phyloP scores from a whole-genome alignment of 2,113 vertebrate genomes.

The Leptobrachium leishanense region DNA sequence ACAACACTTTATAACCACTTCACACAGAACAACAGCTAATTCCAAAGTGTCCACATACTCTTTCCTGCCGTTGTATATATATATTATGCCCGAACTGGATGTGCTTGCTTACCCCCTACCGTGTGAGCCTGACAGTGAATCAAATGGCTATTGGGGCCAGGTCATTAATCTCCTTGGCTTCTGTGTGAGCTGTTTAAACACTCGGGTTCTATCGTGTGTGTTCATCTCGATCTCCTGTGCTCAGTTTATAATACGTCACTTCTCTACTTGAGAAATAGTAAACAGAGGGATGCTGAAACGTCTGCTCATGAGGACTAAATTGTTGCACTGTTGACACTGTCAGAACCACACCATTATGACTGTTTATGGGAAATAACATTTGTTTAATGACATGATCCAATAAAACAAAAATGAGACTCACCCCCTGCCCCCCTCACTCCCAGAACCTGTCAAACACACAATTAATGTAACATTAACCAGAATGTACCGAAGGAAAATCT shows the following conservation, averaged over 20 bases:
- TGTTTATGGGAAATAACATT: slow-evolving; percentile 23
- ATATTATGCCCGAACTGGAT: too few relatives aligned
- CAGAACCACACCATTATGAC: not conserved
- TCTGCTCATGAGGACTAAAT: not conserved
- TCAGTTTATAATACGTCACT: slow-evolving; percentile 40
- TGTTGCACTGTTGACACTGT: not conserved
- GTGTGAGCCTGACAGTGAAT: too few relatives aligned
- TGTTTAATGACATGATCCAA: slow-evolving; percentile 17
- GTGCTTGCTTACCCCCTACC: too few relatives aligned
- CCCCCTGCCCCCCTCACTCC: not conserved
- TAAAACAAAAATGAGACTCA: slow-evolving; percentile 18
- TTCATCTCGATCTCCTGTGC: slow-evolving; percentile 24
- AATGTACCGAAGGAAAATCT: not conserved
- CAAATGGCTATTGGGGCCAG: too few relatives aligned
- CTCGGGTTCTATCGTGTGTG: not conserved
- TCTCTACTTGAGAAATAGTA: slow-evolving; percentile 26
- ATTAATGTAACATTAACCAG: slow-evolving; percentile 28
- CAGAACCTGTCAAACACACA: slow-evolving; percentile 2
- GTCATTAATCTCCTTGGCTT: slow-evolving; percentile 7
- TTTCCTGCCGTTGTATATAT: too few relatives aligned
- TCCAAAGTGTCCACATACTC: too few relatives aligned
- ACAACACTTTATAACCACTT: too few relatives aligned
- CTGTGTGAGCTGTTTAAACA: slow-evolving; percentile 3
- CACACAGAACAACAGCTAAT: too few relatives aligned
- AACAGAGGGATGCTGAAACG: not conserved